Evolutionary conservation across 2,113 vertebrate species (phyloP), one percentile per base, ranked within the genome.

Genomic region (Seriola aureovittata): DNA sequence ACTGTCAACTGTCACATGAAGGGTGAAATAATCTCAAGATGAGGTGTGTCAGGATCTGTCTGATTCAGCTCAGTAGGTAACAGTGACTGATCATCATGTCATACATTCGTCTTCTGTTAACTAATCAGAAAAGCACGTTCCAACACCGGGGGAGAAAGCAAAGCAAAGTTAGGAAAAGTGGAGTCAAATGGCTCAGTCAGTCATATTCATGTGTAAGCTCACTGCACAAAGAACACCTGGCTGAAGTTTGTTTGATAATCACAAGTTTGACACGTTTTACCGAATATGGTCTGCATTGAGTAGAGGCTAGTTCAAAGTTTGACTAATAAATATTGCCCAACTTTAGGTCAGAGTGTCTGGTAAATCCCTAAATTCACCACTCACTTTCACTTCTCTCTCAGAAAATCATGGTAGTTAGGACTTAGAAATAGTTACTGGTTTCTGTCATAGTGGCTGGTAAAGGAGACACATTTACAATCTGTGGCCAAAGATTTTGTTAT

Each of bases 341-440:
- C 42, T 21, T 36, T 29, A 5, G 29, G 3, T 52, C n/a, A 48
- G 21, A 44, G 38, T 57, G 10, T 62, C 25, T 72, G 54, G 36
- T 67, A 77, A 80, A 71, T 25, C 13, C 11, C 44, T 8, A n/a
- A 21, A 21, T 64, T n/a, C 1, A 54, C 54, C 38, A 21, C 32
- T 40, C 32, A 55, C 32, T 42, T 55, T 55, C 3, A 72, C 38
- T 32, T 57, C 46, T 54, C 36, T 57, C 23, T 2, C 2, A 55
- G 29, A 3, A 67, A 36, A 75, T 59, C 1, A 44, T 17, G 17
- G n/a, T 29, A 29, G 8, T n/a, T 29, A 8, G n/a, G 9, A 40
- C 50, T 71, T 54, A 4, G 2, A 50, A 52, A 63, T 72, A 63
- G 16, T 59, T 52, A 17, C 69, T 44, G 57, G 59, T 72, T 69